phyloP scores from a whole-genome alignment of 2,888 invertebrate genomes.

The Nipponacmea schrenckii region DNA sequence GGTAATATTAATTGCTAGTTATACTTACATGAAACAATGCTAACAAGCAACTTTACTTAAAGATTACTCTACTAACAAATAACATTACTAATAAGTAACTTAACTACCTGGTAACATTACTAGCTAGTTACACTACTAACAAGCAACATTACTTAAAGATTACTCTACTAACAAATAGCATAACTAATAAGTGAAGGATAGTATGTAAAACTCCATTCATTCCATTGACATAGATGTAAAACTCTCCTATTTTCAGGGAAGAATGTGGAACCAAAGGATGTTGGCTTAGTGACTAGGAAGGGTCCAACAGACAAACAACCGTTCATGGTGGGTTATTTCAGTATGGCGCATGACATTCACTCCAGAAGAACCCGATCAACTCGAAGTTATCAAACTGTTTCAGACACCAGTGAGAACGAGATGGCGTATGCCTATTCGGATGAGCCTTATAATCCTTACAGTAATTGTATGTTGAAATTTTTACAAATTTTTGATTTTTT shows the following conservation, averaged over 20 bases:
- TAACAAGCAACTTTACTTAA: neutral
- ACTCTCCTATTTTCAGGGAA: slow-evolving; percentile 70
- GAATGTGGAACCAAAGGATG: slow-evolving; percentile 84
- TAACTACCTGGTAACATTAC: too few relatives aligned
- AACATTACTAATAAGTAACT: too few relatives aligned
- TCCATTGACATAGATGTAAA: too few relatives aligned
- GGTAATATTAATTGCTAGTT: too few relatives aligned
- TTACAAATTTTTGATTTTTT: slow-evolving; percentile 10
- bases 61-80: too few relatives aligned
- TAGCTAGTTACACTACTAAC: too few relatives aligned
- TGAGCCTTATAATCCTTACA: slow-evolving; percentile 34
- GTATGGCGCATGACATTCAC: slow-evolving; percentile 53
- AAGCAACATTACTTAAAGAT: neutral
- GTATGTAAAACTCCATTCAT: too few relatives aligned
- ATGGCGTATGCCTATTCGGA: slow-evolving; percentile 34
- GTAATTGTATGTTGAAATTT: slow-evolving; percentile 24
- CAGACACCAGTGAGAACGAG: slow-evolving; percentile 23
- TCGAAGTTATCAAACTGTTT: slow-evolving; percentile 27
- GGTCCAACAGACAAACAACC: slow-evolving; percentile 85
- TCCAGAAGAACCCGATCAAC: slow-evolving; percentile 52
- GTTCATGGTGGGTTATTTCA: slow-evolving; percentile 87
- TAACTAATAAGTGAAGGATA: too few relatives aligned
- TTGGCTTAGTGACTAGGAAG: slow-evolving; percentile 82
- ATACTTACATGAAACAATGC: too few relatives aligned
- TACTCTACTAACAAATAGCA: too few relatives aligned